These are phyloP conservation scores for Theocolax elegans DNA, from an alignment of 1,140 invertebrate genomes.

Conservation along the genomic window DNA sequence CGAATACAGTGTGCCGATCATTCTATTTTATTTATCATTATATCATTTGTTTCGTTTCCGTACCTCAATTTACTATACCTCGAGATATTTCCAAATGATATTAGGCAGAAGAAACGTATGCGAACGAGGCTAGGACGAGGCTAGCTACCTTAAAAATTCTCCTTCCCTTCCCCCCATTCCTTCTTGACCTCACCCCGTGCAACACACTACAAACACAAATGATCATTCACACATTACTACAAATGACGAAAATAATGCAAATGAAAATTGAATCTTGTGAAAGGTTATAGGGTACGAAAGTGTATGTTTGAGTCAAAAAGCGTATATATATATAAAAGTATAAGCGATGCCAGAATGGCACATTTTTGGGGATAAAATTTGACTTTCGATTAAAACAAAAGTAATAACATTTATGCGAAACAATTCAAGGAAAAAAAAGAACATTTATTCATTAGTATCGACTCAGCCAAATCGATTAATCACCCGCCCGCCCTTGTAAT, in stretches of 20 bases:
- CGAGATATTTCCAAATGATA: conserved; percentile 30
- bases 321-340: not conserved
- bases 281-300: conserved; percentile 7
- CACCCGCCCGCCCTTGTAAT: conserved; percentile 61
- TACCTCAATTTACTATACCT: not conserved
- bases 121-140: conserved; percentile 66
- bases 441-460: conserved; percentile 39
- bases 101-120: conserved; percentile 43
- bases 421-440: conserved; percentile 35
- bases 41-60: not conserved
- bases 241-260: conserved; percentile 37
- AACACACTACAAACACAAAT: conserved; percentile 37
- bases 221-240: conserved; percentile 39
- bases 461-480: conserved; percentile 59
- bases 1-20: no score
- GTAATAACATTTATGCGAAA: conserved; percentile 4
- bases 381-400: conserved; percentile 28
- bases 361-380: conserved; percentile 25
- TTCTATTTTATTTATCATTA: not conserved
- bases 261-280: conserved; percentile 24
- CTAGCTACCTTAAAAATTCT: conserved; percentile 62
- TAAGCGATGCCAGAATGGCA: not conserved
- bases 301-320: conserved; percentile 35
- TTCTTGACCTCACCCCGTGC: conserved; percentile 31
- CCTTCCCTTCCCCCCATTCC: no score